These are phyloP conservation scores for Nemotelus pantherinus DNA, from an alignment of 2,888 invertebrate species.

Conservation along the genomic window DNA sequence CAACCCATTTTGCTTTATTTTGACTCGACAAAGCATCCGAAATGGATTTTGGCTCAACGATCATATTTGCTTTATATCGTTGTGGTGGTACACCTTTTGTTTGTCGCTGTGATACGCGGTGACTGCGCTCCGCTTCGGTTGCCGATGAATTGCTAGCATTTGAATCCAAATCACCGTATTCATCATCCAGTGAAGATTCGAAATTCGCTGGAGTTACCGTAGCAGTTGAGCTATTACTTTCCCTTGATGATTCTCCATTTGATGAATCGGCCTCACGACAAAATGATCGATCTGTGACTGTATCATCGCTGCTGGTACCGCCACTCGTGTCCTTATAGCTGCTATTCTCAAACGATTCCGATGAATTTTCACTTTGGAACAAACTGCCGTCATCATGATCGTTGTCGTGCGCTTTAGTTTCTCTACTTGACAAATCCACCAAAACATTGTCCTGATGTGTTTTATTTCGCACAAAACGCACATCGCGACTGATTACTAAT, in stretches of 20 bases:
- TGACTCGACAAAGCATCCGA: neutral
- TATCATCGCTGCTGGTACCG: neutral
- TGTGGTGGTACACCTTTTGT: neutral
- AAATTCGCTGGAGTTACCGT: neutral
- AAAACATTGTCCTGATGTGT: neutral
- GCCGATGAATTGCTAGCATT: neutral
- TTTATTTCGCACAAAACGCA: slow-evolving; percentile 3
- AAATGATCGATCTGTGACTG: neutral
- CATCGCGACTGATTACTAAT: neutral
- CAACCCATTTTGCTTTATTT: neutral
- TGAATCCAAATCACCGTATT: too few relatives aligned
- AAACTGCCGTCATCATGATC: neutral
- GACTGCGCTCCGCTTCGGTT: neutral
- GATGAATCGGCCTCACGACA: neutral
- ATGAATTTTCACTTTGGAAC: neutral
- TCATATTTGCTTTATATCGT: neutral
- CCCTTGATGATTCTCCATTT: neutral
- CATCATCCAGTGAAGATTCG: too few relatives aligned
- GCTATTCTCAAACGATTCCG: neutral
- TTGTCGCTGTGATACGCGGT: neutral
- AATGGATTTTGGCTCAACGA: neutral
- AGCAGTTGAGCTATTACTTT: too few relatives aligned
- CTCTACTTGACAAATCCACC: neutral
- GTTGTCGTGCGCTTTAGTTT: neutral
- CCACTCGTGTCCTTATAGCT: neutral